Base-by-base conservation (phyloP, 1,140 invertebrate genomes). In the Dreissena polymorpha region DNA sequence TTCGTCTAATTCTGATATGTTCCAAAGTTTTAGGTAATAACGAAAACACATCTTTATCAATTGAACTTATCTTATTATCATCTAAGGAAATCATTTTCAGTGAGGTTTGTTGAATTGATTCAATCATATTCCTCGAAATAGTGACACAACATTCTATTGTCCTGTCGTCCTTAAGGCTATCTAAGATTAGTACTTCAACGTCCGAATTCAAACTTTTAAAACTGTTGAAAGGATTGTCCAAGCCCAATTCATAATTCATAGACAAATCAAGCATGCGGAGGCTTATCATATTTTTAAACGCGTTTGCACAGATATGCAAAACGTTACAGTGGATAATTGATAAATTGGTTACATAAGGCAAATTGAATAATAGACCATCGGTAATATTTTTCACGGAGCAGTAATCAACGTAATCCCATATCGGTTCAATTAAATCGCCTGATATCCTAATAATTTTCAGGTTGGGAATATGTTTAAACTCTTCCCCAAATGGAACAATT, bases 211-310 rank as follows among this genome's bases (percentile, higher is more conserved):
- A 50, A 25, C 79, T 64, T 23, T n/a, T n/a, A n/a, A n/a, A n/a
- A n/a, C n/a, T n/a, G n/a, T n/a, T n/a, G n/a, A n/a, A n/a, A n/a
- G n/a, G n/a, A n/a, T n/a, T n/a, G n/a, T n/a, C n/a, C n/a, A n/a
- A n/a, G n/a, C n/a, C n/a, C n/a, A n/a, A n/a, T n/a, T n/a, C n/a
- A n/a, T n/a, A n/a, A n/a, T n/a, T n/a, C n/a, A n/a, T n/a, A n/a
- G n/a, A n/a, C n/a, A 23, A 10, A 81, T 81, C 79, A 14, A 81
- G 21, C n/a, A 71, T 67, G 10, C 51, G 16, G 13, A 81, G 29
- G 16, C 64, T 64, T 21, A 10, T 27, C 7, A 81, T 8, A 23
- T 67, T 53, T 10, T 39, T 2, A 50, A 81, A 81, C 10, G 23
- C 53, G 13, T 73, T 27, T 5, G 2, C 10, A 3, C 57, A 13